Evolutionary conservation across 2,113 vertebrate species (phyloP).

Genomic region (Panthera uncia): DNA sequence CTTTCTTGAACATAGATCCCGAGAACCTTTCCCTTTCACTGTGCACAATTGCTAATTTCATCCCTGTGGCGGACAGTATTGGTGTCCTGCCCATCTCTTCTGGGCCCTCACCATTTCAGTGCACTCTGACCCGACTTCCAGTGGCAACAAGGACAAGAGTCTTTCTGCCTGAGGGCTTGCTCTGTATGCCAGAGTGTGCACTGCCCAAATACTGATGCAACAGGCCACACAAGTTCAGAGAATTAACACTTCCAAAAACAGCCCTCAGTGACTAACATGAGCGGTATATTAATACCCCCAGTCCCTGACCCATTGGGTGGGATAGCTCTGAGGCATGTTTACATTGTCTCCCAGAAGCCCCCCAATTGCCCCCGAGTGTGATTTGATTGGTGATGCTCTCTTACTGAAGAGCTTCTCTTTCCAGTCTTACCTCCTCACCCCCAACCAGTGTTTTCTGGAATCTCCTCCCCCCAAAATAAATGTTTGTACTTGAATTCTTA

Average conservation of each 20-base stretch:
- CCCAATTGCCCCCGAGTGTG: neutral
- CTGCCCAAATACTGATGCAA: neutral
- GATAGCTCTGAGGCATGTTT: neutral
- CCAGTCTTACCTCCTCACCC: neutral
- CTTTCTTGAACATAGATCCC: neutral
- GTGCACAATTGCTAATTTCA: neutral
- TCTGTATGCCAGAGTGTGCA: neutral
- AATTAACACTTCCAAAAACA: neutral
- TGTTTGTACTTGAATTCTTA: conserved; percentile 17
- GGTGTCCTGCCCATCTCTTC: neutral
- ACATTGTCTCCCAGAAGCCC: neutral
- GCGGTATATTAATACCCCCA: neutral
- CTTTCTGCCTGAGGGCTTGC: neutral
- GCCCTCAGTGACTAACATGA: neutral
- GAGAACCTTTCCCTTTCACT: neutral
- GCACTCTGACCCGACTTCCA: neutral
- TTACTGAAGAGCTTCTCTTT: neutral
- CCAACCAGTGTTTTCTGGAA: neutral
- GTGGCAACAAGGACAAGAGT: neutral
- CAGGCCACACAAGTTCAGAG: neutral
- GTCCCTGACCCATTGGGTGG: neutral
- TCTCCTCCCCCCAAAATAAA: neutral
- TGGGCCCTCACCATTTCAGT: neutral
- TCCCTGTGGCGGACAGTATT: neutral
- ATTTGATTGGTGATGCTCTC: neutral